Evolutionary conservation across 2,113 vertebrate species (phyloP), one percentile per base, ranked within the genome.

Genomic region (Seriola aureovittata): DNA sequence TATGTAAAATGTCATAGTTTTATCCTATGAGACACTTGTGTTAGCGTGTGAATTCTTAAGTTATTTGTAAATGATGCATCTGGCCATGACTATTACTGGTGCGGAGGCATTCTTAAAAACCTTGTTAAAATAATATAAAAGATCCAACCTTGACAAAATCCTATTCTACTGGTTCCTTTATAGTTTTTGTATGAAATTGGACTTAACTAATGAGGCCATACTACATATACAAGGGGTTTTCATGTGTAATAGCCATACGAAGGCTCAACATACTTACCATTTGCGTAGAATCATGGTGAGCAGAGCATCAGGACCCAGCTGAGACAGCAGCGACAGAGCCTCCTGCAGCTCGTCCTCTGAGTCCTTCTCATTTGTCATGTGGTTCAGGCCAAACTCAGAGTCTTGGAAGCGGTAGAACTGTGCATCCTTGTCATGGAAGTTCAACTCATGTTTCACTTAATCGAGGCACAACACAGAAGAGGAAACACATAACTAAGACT

Each of bases 211-310:
- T 29, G 13, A 23, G 0, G 21, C 40, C 17, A 25, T 67, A 0
- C 16, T 29, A 36, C 40, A n/a, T 16, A 68, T 32, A 21, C 29
- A 40, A 59, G 32, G 23, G 50, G 44, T 42, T 70, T 46, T 55
- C 0, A 9, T 48, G 36, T 3, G 0, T 29, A 5, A 19, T 44
- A n/a, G 8, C 16, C 8, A 5, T 17, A 16, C 0, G 32, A n/a
- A 14, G 29, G 10, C 21, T 59, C 8, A 13, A 44, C 42, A 1
- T 32, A 94, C 97, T 95, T 91, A 99, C 98, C 94, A 93, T 93
- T 98, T 99, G 42, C 97, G 96, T 14, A 99, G 96, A 1, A 97
- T 97, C 95, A 97, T 97, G 0, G 97, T 96, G 86, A 99, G 97
- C 84, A 99, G 92, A 11, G 97, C 97, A 0, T 97, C 97, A 0